Evolutionary conservation across 1,140 invertebrate species (phyloP).

Genomic region (Tenebrio molitor): DNA sequence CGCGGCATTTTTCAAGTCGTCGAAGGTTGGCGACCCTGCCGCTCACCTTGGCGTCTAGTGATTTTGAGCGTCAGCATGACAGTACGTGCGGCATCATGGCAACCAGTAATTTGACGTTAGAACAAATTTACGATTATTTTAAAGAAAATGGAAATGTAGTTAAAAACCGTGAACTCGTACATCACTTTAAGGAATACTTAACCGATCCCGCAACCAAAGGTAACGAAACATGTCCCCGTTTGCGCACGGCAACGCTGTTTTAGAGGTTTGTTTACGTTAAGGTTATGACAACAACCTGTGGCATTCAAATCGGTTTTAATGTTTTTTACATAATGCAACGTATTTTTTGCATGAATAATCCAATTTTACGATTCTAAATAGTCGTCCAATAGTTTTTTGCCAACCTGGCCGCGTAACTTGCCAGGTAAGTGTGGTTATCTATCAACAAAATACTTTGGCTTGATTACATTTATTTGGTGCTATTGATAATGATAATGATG

Average conservation of each 20-base stretch:
- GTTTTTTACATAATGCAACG: slow-evolving; percentile 1
- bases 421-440: too few relatives aligned
- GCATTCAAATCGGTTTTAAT: slow-evolving; percentile 20
- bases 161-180: slow-evolving; percentile 88
- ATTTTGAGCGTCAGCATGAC: neutral
- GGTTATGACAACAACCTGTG: slow-evolving; percentile 51
- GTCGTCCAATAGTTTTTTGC: too few relatives aligned
- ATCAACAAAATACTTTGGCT: too few relatives aligned
- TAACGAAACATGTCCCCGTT: slow-evolving; percentile 66
- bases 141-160: slow-evolving; percentile 85
- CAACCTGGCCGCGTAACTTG: too few relatives aligned
- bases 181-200: slow-evolving; percentile 88
- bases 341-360: too few relatives aligned
- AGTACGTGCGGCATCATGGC: slow-evolving; percentile 70
- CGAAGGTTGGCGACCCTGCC: neutral
- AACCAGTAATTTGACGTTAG: slow-evolving; percentile 81
- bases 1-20: neutral
- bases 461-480: too few relatives aligned
- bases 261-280: slow-evolving; percentile 59
- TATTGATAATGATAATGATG: too few relatives aligned
- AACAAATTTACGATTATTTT: slow-evolving; percentile 88
- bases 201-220: slow-evolving; percentile 84
- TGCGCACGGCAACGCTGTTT: neutral
- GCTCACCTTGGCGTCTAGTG: neutral
- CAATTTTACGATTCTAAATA: too few relatives aligned